These are phyloP conservation scores for Pollenia amentaria DNA, from an alignment of 2,888 invertebrate genomes.

Conservation along the genomic window DNA sequence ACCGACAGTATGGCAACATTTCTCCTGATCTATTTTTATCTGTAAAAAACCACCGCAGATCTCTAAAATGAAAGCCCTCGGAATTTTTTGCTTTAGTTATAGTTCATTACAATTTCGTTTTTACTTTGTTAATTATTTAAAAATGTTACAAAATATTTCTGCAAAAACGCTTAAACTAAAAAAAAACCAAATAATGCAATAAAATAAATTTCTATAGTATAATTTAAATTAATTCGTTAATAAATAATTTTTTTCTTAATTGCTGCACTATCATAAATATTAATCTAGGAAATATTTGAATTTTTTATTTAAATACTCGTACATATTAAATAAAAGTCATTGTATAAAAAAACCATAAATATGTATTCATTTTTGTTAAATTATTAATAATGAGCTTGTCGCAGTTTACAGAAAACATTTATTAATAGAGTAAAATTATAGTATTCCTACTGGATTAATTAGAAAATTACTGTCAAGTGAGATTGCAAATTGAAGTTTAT, in stretches of 20 bases:
- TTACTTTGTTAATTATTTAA: too few species aligned
- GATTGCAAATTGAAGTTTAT: not conserved
- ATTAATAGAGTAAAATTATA: not conserved
- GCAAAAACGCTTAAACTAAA: too few species aligned
- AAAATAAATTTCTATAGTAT: too few species aligned
- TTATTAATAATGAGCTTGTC: constrained; percentile 1
- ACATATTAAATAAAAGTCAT: constrained; percentile 7
- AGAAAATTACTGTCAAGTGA: not conserved
- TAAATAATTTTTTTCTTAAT: constrained; percentile 8
- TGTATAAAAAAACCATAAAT: not conserved
- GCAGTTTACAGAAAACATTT: not conserved
- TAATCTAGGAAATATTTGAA: not conserved
- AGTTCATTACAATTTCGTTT: too few species aligned
- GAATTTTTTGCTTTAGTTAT: too few species aligned
- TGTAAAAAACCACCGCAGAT: too few species aligned
- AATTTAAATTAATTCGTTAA: constrained; percentile 13
- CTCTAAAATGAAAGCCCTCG: too few species aligned
- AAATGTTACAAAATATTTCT: too few species aligned
- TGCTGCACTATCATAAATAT: constrained; percentile 1
- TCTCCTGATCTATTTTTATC: too few species aligned
- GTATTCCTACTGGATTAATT: constrained; percentile 31
- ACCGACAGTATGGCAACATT: too few species aligned
- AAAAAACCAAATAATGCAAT: too few species aligned
- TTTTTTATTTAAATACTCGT: constrained; percentile 2
- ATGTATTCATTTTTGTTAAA: not conserved